phyloP scores from a whole-genome alignment of 1,140 invertebrate species.

The Ditylenchus dipsaci region DNA sequence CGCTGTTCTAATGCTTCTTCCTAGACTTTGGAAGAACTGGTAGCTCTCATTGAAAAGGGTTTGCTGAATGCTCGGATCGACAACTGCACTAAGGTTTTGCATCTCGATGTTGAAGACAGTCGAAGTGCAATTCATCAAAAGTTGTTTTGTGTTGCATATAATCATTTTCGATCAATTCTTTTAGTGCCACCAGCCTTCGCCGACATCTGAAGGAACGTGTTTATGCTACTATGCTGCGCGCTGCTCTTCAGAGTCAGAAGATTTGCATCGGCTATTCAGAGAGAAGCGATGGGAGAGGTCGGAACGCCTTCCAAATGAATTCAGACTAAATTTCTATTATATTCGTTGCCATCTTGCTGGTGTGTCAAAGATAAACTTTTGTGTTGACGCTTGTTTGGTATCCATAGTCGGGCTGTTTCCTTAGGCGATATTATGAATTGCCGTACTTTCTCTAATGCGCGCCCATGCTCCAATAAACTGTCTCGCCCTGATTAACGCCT shows the following conservation, averaged over 20 bases:
- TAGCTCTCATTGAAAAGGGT: neutral
- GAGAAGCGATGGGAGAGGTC: too few relatives aligned
- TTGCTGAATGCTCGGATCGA: neutral
- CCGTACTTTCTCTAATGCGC: too few relatives aligned
- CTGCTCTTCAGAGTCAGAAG: conserved; percentile 27
- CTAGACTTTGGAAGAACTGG: neutral
- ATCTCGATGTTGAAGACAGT: neutral
- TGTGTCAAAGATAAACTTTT: too few relatives aligned
- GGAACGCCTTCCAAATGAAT: too few relatives aligned
- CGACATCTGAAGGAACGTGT: conserved; percentile 14
- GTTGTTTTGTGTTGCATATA: neutral
- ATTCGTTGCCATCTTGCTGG: too few relatives aligned
- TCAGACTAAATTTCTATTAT: too few relatives aligned
- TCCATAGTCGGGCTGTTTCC: too few relatives aligned
- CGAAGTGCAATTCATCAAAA: neutral
- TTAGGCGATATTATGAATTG: too few relatives aligned
- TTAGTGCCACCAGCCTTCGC: conserved; percentile 6
- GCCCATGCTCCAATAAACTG: too few relatives aligned
- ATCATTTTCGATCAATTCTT: neutral
- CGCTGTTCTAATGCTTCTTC: neutral
- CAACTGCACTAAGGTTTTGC: neutral
- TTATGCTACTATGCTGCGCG: conserved; percentile 29
- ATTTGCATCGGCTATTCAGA: conserved; percentile 2
- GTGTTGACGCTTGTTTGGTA: too few relatives aligned
- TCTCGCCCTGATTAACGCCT: too few relatives aligned